Percentiles rank a stretch among this genome's conserved stretches.
These are phyloP conservation scores for Sicus ferrugineus DNA, from an alignment of 2,888 invertebrate species.

Conservation along the genomic window DNA sequence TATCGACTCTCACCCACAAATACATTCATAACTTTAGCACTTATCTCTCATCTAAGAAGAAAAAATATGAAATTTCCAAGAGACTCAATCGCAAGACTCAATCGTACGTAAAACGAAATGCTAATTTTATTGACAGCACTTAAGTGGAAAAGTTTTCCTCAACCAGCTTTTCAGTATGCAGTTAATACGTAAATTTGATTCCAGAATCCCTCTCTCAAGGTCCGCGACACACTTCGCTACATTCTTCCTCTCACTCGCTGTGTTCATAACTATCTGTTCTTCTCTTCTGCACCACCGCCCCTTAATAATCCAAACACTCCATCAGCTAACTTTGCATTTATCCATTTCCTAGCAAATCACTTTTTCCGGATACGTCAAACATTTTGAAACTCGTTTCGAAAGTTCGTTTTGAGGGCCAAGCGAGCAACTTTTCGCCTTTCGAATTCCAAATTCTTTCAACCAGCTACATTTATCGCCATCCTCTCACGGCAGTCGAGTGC, in stretches of 20 bases:
- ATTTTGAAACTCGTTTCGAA: constrained; percentile 16
- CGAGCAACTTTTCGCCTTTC: background rate
- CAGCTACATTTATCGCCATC: background rate
- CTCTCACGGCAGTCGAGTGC: background rate
- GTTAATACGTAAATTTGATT: background rate
- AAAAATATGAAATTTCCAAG: background rate
- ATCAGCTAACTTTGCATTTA: constrained; percentile 11
- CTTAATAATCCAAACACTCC: background rate
- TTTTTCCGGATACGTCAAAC: constrained; percentile 13
- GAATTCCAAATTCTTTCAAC: background rate
- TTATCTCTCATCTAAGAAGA: no score
- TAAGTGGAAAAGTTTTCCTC: no score
- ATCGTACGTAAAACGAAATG: no score
- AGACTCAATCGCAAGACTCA: no score
- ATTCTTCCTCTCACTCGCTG: background rate
- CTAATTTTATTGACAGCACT: no score
- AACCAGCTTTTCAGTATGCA: no score
- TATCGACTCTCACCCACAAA: no score
- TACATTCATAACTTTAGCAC: no score
- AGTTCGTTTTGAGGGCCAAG: constrained; percentile 9
- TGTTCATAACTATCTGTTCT: background rate
- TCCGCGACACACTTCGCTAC: no score
- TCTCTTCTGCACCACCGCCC: background rate
- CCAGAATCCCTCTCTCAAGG: background rate
- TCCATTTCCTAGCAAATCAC: background rate